These are phyloP conservation scores for Scomberomorus guttatus DNA, from an alignment of 2,797 vertebrate genomes.

Conservation along the genomic window DNA sequence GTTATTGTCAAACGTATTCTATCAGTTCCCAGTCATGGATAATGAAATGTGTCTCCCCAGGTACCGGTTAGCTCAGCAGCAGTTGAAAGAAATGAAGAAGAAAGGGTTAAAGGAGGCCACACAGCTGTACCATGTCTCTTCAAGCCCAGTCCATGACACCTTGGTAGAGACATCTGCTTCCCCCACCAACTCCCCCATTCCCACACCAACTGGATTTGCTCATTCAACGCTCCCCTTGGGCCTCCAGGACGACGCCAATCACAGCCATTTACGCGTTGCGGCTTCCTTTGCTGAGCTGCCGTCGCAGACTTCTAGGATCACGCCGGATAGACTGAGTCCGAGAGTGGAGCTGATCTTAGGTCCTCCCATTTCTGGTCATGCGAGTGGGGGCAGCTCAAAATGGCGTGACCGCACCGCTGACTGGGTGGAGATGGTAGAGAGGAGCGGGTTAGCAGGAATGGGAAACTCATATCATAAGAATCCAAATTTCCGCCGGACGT, in stretches of 20 bases:
- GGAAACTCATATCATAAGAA: slow-evolving; percentile 79
- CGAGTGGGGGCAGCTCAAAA: slow-evolving; percentile 74
- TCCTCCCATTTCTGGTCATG: slow-evolving; percentile 78
- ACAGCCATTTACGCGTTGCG: slow-evolving; percentile 85
- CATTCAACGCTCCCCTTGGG: slow-evolving; percentile 46
- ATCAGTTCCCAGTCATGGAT: not conserved
- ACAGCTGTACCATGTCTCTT: slow-evolving; percentile 95
- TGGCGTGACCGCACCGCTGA: slow-evolving; percentile 86
- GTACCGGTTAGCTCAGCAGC: slow-evolving; percentile 96
- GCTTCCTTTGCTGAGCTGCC: slow-evolving; percentile 87
- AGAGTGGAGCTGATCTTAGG: slow-evolving; percentile 80
- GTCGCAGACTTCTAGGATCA: slow-evolving; percentile 68
- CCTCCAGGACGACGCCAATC: slow-evolving; percentile 69
- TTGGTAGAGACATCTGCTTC: slow-evolving; percentile 84
- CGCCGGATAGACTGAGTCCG: slow-evolving; percentile 80
- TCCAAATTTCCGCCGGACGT: slow-evolving; percentile 91
- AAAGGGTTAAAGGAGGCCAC: slow-evolving; percentile 94
- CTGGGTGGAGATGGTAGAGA: slow-evolving; percentile 89
- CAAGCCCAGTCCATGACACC: slow-evolving; percentile 92
- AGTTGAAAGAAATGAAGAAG: slow-evolving; percentile 98
- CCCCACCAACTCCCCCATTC: slow-evolving; percentile 76
- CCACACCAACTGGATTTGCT: slow-evolving; percentile 77
- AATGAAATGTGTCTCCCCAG: slow-evolving; percentile 47
- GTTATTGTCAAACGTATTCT: slow-evolving; percentile 3
- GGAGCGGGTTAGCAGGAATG: slow-evolving; percentile 68